These are phyloP conservation scores for Hartigia nigra DNA, from an alignment of 2,888 invertebrate species.

Conservation along the genomic window DNA sequence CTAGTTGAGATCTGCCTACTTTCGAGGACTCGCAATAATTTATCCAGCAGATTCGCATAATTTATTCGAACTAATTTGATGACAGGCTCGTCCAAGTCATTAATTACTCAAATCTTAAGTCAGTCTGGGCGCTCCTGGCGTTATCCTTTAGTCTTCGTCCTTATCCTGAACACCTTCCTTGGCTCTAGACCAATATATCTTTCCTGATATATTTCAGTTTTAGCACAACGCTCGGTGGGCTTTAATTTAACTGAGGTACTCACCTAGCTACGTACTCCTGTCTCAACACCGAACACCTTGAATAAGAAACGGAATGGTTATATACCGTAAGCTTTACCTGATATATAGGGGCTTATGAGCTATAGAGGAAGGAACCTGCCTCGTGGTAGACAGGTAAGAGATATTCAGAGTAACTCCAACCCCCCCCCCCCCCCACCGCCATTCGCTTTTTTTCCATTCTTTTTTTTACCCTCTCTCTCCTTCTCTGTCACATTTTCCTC, in stretches of 20 bases:
- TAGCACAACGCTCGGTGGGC: slow-evolving; percentile 38
- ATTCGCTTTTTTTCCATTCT: background rate
- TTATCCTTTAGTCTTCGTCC: slow-evolving; percentile 33
- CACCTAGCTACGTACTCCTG: slow-evolving; percentile 17
- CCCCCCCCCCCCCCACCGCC: no score
- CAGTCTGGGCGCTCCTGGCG: slow-evolving; percentile 19
- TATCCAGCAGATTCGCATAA: slow-evolving; percentile 15
- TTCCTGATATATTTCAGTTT: slow-evolving; percentile 50
- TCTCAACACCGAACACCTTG: slow-evolving; percentile 9
- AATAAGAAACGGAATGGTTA: slow-evolving; percentile 46
- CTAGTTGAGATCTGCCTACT: slow-evolving; percentile 1
- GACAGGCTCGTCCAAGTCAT: slow-evolving; percentile 36
- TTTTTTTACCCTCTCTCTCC: background rate
- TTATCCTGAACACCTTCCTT: slow-evolving; percentile 30
- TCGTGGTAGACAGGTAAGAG: slow-evolving; percentile 30
- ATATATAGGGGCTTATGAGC: slow-evolving; percentile 46
- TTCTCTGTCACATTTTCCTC: background rate
- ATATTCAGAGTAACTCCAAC: slow-evolving; percentile 4
- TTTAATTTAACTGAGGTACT: slow-evolving; percentile 48
- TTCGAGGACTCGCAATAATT: slow-evolving; percentile 17
- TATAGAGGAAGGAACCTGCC: slow-evolving; percentile 36
- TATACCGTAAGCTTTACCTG: slow-evolving; percentile 47
- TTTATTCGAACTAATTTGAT: slow-evolving; percentile 40
- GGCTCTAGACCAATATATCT: slow-evolving; percentile 45
- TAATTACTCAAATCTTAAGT: slow-evolving; percentile 41